Evolutionary conservation across 2,113 vertebrate species (phyloP), one percentile per base, ranked within the genome.

Genomic region (Nyctibius bracteatus): DNA sequence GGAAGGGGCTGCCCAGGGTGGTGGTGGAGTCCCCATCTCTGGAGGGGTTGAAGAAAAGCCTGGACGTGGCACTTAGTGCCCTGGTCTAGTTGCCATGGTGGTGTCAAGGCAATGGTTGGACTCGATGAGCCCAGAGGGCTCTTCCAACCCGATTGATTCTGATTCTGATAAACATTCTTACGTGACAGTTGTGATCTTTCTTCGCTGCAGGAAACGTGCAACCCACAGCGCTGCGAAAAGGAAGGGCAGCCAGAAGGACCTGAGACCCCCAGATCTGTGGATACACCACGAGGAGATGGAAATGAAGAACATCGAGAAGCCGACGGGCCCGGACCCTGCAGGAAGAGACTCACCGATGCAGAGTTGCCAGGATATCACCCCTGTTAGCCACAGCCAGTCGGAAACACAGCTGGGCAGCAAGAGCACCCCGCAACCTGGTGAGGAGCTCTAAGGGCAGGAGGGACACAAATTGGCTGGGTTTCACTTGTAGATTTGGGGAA

Each of bases 281-380:
- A 99, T 99, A 79, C 99, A 99, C 81, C 99, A 99, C 3, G 99
- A 99, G 96, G 99, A 99, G 97, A 99, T 99, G 99, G 99, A 99
- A 95, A 99, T 99, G 98, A 99, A 99, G 97, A 99, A 99, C 94
- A 99, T 99, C 2, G 99, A 99, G 97, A 99, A 99, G 84, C 98
- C 99, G 0, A 88, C 98, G 0, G 98, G 98, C 31, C 96, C 98
- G 0, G 99, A 99, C 35, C 97, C 98, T 0, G 89, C 98, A 0
- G 98, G 98, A 46, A 98, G 96, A 4, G 98, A 99, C n/a, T 99
- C 99, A 0, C 98, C 98, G 1, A 98, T 98, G 74, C 99, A 99
- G 90, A 98, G 98, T 75, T 99, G 98, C 89, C 99, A 99, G 94
- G 99, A 99, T 68, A 98, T 99, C 61, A 98, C 98, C 3, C 99